A percentile compares a stretch with the other conserved stretches of the same genome.
These are phyloP conservation scores for Drosophila murphyi DNA, from an alignment of 1,140 invertebrate species.

Conservation along the genomic window DNA sequence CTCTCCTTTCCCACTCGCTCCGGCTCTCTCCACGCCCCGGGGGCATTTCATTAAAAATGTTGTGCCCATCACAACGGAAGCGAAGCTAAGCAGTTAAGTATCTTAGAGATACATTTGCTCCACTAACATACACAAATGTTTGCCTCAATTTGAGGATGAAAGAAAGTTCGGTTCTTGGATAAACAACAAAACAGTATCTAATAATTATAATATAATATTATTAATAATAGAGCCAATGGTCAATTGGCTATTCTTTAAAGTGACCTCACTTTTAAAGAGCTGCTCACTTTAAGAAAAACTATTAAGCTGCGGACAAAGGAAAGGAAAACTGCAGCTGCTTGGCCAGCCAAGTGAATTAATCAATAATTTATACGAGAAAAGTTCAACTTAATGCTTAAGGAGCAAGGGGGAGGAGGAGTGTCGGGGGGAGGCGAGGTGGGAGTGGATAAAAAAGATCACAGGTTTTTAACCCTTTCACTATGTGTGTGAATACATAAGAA, in stretches of 20 bases:
- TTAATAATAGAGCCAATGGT: no score
- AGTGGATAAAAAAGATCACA: slow-evolving; percentile 52
- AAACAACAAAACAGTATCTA: not conserved
- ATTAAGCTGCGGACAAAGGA: slow-evolving; percentile 21
- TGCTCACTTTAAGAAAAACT: slow-evolving; percentile 28
- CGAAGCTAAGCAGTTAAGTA: slow-evolving; percentile 15
- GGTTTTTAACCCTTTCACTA: slow-evolving; percentile 83
- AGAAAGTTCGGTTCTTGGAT: not conserved
- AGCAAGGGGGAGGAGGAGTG: not conserved
- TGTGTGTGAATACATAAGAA: slow-evolving; percentile 68
- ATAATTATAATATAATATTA: no score
- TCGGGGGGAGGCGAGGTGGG: not conserved
- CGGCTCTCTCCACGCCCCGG: not conserved
- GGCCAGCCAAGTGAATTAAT: slow-evolving; percentile 58
- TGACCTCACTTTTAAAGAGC: slow-evolving; percentile 11
- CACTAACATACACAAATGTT: no score
- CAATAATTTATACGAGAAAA: slow-evolving; percentile 77
- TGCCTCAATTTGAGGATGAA: not conserved
- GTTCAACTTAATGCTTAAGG: slow-evolving; percentile 35
- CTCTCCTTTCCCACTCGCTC: no score
- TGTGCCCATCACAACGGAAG: slow-evolving; percentile 15
- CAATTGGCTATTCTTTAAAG: no score
- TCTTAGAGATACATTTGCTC: not conserved
- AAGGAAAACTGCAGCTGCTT: slow-evolving; percentile 37
- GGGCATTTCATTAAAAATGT: slow-evolving; percentile 52